Conservation (phyloP, 1,140 invertebrate species). For the Pinna nobilis region DNA sequence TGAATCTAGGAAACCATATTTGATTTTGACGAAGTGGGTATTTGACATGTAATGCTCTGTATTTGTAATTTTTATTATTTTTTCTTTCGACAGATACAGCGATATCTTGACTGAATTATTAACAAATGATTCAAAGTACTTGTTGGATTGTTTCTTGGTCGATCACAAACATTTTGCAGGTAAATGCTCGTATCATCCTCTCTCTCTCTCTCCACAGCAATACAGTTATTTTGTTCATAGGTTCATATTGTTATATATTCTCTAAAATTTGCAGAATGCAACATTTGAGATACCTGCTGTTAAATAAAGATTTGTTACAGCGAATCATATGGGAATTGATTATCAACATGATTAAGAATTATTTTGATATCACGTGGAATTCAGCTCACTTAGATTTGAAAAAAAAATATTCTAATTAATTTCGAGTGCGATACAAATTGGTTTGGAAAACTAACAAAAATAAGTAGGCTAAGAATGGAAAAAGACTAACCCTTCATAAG, state of each 20-base stretch:
- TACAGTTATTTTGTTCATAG: no score
- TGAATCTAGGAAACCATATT: no score
- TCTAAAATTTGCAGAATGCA: no score
- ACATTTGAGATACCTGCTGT: no score
- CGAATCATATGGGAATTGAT: no score
- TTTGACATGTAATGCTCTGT: background rate
- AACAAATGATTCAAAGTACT: conserved; percentile 43
- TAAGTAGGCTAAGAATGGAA: background rate
- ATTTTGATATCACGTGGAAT: background rate
- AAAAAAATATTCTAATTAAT: no score
- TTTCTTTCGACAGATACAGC: conserved; percentile 41
- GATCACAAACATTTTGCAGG: conserved; percentile 49
- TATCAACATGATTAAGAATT: background rate
- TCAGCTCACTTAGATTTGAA: background rate
- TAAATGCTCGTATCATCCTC: conserved; percentile 11
- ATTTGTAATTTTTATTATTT: background rate
- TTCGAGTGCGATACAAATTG: background rate
- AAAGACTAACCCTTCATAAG: no score
- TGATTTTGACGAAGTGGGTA: no score
- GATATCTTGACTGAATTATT: conserved; percentile 34
- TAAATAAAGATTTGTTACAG: no score
- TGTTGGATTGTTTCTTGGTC: conserved; percentile 51
- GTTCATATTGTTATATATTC: no score
- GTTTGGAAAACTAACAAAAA: background rate
- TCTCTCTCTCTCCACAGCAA: no score